Evolutionary conservation across 2,797 vertebrate genomes (phyloP).

Genomic region (Discoglossus pictus): DNA sequence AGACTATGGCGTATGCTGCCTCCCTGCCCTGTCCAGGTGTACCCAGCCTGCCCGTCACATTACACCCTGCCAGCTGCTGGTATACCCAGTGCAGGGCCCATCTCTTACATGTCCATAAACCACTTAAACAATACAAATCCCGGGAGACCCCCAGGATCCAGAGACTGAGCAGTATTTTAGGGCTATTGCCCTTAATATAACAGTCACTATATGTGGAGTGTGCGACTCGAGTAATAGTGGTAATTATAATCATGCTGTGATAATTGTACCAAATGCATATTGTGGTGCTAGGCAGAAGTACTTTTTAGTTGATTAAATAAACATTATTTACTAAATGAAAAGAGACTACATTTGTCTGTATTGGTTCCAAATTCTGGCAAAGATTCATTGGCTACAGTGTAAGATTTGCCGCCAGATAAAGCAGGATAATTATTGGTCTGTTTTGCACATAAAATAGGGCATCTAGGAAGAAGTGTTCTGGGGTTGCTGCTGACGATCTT

Average conservation of each 20-base stretch:
- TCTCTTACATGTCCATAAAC: constrained; percentile 15
- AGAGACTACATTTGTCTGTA: background rate
- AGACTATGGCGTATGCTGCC: too few relatives aligned
- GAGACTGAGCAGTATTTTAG: constrained; percentile 12
- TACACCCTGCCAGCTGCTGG: constrained; percentile 20
- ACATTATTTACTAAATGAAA: constrained; percentile 44
- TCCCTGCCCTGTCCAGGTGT: too few relatives aligned
- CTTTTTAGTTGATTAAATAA: constrained; percentile 46
- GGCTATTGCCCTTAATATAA: constrained; percentile 36
- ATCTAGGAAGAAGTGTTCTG: too few relatives aligned
- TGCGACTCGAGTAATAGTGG: constrained; percentile 30
- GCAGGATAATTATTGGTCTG: constrained; percentile 17
- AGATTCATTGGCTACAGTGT: constrained; percentile 7
- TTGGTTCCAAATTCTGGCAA: constrained; percentile 12
- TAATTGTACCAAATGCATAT: constrained; percentile 44
- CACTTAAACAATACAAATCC: constrained; percentile 17
- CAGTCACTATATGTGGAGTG: constrained; percentile 37
- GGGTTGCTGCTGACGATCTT: too few relatives aligned
- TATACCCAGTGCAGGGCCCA: constrained; percentile 4
- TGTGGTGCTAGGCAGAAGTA: constrained; percentile 32
- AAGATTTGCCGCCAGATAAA: constrained; percentile 38
- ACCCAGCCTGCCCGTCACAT: too few relatives aligned
- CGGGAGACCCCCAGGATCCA: constrained; percentile 2
- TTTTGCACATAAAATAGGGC: background rate
- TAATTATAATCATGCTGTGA: constrained; percentile 45